phyloP scores from a whole-genome alignment of 2,113 vertebrate genomes.

The Xyrauchen texanus region DNA sequence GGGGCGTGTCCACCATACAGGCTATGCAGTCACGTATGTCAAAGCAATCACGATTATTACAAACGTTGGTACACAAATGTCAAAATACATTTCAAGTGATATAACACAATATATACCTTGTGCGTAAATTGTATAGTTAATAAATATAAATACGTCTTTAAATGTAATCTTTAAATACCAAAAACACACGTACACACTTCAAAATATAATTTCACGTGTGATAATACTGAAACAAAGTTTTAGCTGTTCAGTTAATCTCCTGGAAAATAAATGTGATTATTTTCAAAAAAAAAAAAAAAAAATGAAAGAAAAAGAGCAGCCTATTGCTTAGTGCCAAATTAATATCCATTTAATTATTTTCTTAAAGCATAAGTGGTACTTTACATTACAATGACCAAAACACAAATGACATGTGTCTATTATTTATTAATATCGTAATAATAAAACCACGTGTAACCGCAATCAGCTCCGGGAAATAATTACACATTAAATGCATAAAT shows the following conservation, averaged over 20 bases:
- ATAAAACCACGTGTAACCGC: neutral
- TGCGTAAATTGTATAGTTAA: conserved; percentile 10
- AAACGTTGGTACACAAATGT: neutral
- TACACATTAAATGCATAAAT: conserved; percentile 2
- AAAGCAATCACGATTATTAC: conserved; percentile 19
- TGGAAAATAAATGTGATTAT: neutral
- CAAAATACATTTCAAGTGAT: conserved; percentile 1
- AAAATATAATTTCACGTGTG: conserved; percentile 36
- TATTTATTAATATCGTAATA: neutral
- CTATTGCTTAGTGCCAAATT: too few relatives aligned
- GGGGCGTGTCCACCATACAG: conserved; percentile 8
- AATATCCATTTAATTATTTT: neutral
- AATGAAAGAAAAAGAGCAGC: too few relatives aligned
- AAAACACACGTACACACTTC: conserved; percentile 45
- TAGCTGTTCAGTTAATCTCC: neutral
- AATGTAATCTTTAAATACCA: conserved; percentile 6
- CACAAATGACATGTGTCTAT: too few relatives aligned
- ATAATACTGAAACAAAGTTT: conserved; percentile 50
- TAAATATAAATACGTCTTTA: conserved; percentile 1
- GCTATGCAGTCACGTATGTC: neutral
- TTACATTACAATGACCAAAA: conserved; percentile 22
- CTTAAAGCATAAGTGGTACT: neutral
- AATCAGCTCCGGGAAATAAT: neutral
- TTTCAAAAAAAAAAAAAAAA: too few relatives aligned
- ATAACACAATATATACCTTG: conserved; percentile 2